Evolutionary conservation across 2,888 invertebrate genomes (phyloP).

Genomic region (Onthophagus sagittarius): DNA sequence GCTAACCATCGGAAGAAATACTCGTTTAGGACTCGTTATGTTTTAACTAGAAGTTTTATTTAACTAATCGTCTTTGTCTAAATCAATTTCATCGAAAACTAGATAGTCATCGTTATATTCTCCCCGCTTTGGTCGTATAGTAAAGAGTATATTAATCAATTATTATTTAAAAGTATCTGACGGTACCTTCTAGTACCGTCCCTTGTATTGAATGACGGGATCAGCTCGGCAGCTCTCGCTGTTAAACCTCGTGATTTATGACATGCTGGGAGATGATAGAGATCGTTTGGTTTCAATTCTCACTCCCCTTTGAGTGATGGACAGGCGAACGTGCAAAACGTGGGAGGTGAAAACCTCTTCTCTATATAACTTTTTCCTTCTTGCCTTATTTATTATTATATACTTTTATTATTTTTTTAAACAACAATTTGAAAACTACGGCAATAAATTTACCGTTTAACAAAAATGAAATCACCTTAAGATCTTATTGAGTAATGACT

Average conservation of each 20-base stretch:
- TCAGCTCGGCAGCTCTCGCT: neutral
- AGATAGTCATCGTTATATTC: too few relatives aligned
- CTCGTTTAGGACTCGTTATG: neutral
- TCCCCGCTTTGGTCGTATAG: neutral
- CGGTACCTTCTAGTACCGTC: neutral
- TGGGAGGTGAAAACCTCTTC: neutral
- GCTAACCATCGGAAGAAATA: neutral
- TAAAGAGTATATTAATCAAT: slow-evolving; percentile 17
- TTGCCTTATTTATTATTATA: too few relatives aligned
- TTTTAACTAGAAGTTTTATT: neutral
- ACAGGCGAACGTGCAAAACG: slow-evolving; percentile 11
- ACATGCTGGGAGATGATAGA: slow-evolving; percentile 16
- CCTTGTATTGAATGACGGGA: slow-evolving; percentile 6
- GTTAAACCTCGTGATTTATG: slow-evolving; percentile 19
- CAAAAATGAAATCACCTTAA: neutral
- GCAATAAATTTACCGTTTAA: neutral
- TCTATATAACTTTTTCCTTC: neutral
- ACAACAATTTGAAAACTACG: neutral
- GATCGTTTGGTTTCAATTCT: slow-evolving; percentile 13
- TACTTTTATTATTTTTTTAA: neutral
- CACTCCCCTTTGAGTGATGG: neutral
- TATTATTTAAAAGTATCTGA: slow-evolving; percentile 16
- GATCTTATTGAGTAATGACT: neutral
- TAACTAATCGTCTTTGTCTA: too few relatives aligned
- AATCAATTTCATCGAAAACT: too few relatives aligned